These are phyloP conservation scores for Nothobranchius furzeri DNA, from an alignment of 2,113 vertebrate species.

Conservation along the genomic window DNA sequence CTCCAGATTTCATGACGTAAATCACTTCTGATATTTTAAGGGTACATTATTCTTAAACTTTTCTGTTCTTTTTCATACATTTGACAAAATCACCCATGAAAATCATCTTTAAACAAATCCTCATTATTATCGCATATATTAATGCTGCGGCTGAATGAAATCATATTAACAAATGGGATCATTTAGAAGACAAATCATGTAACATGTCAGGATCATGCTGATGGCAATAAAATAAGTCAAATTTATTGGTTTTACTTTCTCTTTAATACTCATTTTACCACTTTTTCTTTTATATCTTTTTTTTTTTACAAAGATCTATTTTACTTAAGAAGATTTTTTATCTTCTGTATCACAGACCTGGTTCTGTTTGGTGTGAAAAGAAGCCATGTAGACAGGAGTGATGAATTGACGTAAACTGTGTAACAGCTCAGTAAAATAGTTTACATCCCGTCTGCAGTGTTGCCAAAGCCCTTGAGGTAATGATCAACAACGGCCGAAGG, in stretches of 20 bases:
- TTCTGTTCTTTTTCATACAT: too few relatives aligned
- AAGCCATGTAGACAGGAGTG: background rate
- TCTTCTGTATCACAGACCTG: background rate
- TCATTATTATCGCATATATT: too few relatives aligned
- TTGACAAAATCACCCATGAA: too few relatives aligned
- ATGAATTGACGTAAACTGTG: constrained; percentile 39
- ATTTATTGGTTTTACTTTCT: too few relatives aligned
- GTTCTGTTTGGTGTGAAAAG: constrained; percentile 32
- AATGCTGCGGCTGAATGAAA: too few relatives aligned
- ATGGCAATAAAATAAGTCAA: background rate
- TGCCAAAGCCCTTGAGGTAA: constrained; percentile 34
- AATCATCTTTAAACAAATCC: too few relatives aligned
- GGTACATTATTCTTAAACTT: too few relatives aligned
- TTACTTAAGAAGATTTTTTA: background rate
- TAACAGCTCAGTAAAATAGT: constrained; percentile 22
- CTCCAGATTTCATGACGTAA: background rate
- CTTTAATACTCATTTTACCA: too few relatives aligned
- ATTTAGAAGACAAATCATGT: too few relatives aligned
- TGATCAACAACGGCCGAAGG: constrained; percentile 23
- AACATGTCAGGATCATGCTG: too few relatives aligned
- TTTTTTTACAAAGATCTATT: background rate
- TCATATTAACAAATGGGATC: too few relatives aligned
- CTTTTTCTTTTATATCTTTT: background rate
- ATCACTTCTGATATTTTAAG: background rate
- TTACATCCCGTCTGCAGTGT: constrained; percentile 38